Percentiles rank a stretch among this genome's conserved stretches.
Conservation (phyloP, 2,113 vertebrate species). For the Patagioenas fasciata region DNA sequence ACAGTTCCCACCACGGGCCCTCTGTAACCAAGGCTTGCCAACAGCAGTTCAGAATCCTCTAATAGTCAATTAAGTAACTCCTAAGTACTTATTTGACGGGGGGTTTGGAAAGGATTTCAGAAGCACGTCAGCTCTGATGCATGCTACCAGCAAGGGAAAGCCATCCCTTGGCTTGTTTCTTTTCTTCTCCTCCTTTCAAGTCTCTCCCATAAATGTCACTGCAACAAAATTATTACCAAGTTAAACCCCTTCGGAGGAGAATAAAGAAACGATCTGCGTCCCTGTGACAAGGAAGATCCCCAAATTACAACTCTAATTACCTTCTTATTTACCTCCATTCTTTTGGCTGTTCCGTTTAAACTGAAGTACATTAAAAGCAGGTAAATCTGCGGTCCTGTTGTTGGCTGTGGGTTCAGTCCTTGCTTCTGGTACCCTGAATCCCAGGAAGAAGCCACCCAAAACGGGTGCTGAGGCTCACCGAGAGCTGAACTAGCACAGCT, state of each 20-base stretch:
- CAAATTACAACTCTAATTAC: slow-evolving; percentile 64
- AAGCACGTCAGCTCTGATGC: background rate
- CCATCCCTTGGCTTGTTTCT: slow-evolving; percentile 21
- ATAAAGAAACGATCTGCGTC: slow-evolving; percentile 57
- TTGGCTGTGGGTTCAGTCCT: background rate
- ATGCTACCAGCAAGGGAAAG: background rate
- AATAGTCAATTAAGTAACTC: slow-evolving; percentile 41
- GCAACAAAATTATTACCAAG: slow-evolving; percentile 12
- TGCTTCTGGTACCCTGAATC: background rate
- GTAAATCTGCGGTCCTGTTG: slow-evolving; percentile 18
- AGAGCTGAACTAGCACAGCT: background rate
- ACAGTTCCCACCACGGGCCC: background rate
- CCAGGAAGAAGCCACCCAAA: background rate
- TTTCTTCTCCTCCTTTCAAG: slow-evolving; percentile 37
- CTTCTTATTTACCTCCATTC: slow-evolving; percentile 64
- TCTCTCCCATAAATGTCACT: slow-evolving; percentile 19
- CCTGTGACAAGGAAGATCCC: slow-evolving; percentile 42
- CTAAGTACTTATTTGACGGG: background rate
- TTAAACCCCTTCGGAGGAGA: slow-evolving; percentile 23
- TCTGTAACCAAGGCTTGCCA: background rate
- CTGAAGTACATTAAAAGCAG: slow-evolving; percentile 25
- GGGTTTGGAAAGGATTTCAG: slow-evolving; percentile 5
- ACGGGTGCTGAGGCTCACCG: background rate
- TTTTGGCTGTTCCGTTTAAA: slow-evolving; percentile 50
- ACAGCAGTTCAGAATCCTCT: background rate